phyloP scores from a whole-genome alignment of 1,140 invertebrate species.

The Nymphalis io region DNA sequence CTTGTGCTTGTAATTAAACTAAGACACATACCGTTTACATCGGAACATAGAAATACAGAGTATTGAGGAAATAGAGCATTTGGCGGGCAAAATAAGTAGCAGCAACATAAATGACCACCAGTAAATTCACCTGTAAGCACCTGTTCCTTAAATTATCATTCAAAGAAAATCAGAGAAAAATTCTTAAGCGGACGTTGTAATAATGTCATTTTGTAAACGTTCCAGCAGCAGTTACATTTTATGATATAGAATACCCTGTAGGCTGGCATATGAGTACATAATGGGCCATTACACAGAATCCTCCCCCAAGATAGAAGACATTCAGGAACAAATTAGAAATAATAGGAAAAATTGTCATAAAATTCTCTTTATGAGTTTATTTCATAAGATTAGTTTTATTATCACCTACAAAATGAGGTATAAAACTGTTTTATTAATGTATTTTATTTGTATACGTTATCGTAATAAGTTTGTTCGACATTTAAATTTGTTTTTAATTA shows the following conservation, averaged over 20 bases:
- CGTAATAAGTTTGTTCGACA: background rate
- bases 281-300: slow-evolving; percentile 26
- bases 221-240: slow-evolving; percentile 17
- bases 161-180: background rate
- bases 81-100: too few species aligned
- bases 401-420: slow-evolving; percentile 16
- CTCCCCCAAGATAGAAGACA: slow-evolving; percentile 17
- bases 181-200: background rate
- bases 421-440: slow-evolving; percentile 14
- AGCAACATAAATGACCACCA: too few species aligned
- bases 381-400: slow-evolving; percentile 37
- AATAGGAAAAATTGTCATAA: slow-evolving; percentile 37
- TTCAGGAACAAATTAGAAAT: slow-evolving; percentile 36
- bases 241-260: slow-evolving; percentile 24
- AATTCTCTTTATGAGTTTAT: slow-evolving; percentile 32
- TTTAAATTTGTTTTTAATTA: too few species aligned
- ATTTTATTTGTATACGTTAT: background rate
- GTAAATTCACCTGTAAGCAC: too few species aligned
- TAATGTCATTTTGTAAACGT: slow-evolving; percentile 17
- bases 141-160: too few species aligned
- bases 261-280: slow-evolving; percentile 30
- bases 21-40: too few species aligned
- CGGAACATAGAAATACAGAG: too few species aligned
- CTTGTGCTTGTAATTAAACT: too few species aligned
- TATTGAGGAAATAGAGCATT: too few species aligned